phyloP scores from a whole-genome alignment of 2,797 vertebrate genomes.

The Sylvilagus floridanus region DNA sequence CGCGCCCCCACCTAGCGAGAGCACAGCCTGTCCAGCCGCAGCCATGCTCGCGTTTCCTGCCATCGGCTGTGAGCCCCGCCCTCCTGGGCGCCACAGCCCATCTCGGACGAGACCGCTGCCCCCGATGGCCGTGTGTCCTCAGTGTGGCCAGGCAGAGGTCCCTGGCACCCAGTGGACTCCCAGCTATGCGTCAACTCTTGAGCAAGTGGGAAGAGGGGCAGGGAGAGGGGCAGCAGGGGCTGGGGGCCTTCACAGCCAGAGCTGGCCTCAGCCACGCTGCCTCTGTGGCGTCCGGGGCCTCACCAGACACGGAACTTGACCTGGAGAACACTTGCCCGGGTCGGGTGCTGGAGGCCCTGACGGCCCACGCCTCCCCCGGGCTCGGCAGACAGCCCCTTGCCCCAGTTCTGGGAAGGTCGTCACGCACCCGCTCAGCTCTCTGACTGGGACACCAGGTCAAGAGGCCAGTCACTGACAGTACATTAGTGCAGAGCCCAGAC shows the following conservation, averaged over 20 bases:
- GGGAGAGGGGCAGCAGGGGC: not conserved
- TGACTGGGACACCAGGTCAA: not conserved
- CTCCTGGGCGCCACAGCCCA: too few relatives aligned
- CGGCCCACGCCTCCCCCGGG: not conserved
- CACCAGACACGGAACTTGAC: not conserved
- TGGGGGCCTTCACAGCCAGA: not conserved
- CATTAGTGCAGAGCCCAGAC: not conserved
- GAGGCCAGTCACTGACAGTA: not conserved
- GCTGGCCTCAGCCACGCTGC: not conserved
- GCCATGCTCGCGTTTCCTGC: too few relatives aligned
- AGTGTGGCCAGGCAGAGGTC: too few relatives aligned
- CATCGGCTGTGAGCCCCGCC: too few relatives aligned
- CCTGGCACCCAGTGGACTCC: too few relatives aligned
- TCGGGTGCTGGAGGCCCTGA: not conserved
- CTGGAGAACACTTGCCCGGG: rapidly evolving
- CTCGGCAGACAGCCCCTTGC: not conserved
- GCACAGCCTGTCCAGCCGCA: too few relatives aligned
- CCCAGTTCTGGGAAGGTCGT: not conserved
- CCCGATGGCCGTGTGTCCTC: too few relatives aligned
- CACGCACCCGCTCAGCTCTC: not conserved
- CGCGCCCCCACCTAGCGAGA: too few relatives aligned
- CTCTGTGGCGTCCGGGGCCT: not conserved
- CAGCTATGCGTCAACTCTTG: too few relatives aligned
- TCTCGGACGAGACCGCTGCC: too few relatives aligned
- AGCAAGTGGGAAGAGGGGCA: not conserved